phyloP scores from a whole-genome alignment of 2,888 invertebrate species.

The Nowickia ferox region DNA sequence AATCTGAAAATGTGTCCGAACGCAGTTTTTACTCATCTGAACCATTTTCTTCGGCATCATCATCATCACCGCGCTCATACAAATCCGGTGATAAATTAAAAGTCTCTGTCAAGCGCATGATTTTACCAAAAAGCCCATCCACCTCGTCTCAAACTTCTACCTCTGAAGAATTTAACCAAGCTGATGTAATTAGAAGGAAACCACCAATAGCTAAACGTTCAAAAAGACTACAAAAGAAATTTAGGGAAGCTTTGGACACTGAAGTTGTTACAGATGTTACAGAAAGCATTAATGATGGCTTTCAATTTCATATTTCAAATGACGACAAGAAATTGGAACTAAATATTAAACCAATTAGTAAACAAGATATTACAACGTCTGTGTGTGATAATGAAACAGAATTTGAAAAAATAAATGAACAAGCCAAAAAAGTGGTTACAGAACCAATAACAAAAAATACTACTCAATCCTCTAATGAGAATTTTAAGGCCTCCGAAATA shows the following conservation, averaged over 20 bases:
- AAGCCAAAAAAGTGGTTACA: neutral
- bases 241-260: neutral
- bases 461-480: neutral
- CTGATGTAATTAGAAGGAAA: conserved; percentile 42
- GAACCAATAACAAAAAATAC: neutral
- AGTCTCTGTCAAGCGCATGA: conserved; percentile 75
- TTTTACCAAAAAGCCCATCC: conserved; percentile 60
- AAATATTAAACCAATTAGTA: neutral
- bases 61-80: conserved; percentile 59
- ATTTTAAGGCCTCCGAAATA: neutral
- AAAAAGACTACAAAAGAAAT: conserved; percentile 62
- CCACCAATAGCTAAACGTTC: conserved; percentile 61
- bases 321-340: neutral
- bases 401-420: neutral
- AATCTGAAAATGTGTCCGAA: conserved; percentile 75
- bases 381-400: no score
- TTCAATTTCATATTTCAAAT: neutral
- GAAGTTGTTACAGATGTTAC: neutral
- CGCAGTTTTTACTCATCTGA: conserved; percentile 57
- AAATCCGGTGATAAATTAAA: conserved; percentile 73
- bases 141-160: conserved; percentile 60
- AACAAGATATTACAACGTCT: neutral
- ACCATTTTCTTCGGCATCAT: conserved; percentile 30
- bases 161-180: conserved; percentile 33
- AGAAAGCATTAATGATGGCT: conserved; percentile 21